Base-by-base conservation (phyloP, 1,140 invertebrate genomes). In the Nephotettix cincticeps region DNA sequence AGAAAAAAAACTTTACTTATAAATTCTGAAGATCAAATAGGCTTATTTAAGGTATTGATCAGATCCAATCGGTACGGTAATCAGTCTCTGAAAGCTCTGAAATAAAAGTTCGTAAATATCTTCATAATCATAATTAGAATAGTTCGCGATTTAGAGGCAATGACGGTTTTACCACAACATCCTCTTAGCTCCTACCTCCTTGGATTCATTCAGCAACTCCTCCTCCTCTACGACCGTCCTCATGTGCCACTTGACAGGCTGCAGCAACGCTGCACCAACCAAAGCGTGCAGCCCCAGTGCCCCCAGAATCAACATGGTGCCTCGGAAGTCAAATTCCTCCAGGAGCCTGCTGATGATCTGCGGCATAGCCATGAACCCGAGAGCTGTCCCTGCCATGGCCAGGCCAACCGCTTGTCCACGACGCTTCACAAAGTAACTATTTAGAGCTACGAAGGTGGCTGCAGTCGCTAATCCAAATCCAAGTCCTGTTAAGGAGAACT, bases 341-440 rank as follows among this genome's bases (percentile, higher is more conserved):
- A 88, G 75, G 29, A 76, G 47, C 23, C 66, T 64, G 30, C 74
- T 76, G 51, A 77, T 71, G n/a, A 92, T 76, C 71, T 88, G 87
- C 0, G 91, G 91, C 85, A 92, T 89, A 6, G 91, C 80, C 84
- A 92, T 87, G 81, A 91, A 86, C 0, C 90, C 90, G 65, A 91
- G 82, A 1, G 89, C 89, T 0, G 90, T 91, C 0, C 91, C 91
- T 2, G 90, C 90, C 84, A 92, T 87, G 0, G 90, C 90, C 21
- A 91, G 80, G 0, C 91, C 90, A 1, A 92, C 89, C 0, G 90
- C 91, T 79, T 91, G 90, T 4, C 90, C 90, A 14, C 90, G 85
- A 76, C 88, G 88, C 77, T 90, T 87, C 23, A 86, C 82, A 73
- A 93, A 93, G 76, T 90, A 92, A 74, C 89, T 70, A 28, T 76